Evolutionary conservation across 2,113 vertebrate species (phyloP).

Genomic region (Trogon melanurus): DNA sequence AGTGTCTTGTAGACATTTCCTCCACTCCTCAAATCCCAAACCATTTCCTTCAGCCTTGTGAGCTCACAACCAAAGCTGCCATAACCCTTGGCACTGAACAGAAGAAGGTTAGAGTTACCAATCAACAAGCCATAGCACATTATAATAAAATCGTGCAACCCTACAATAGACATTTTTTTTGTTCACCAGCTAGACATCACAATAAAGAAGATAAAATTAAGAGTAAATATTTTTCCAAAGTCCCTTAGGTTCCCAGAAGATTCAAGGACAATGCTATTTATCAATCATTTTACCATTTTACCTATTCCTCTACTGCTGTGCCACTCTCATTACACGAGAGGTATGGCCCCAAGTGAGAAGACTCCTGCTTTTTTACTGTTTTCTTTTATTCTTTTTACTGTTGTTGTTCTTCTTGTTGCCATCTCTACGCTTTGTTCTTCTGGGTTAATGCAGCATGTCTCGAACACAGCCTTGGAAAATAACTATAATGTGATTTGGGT

Average conservation of each 20-base stretch:
- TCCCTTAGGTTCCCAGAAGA: background rate
- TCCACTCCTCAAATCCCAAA: background rate
- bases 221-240: background rate
- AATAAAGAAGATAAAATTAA: background rate
- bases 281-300: background rate
- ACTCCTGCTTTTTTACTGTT: background rate
- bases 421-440: conserved; percentile 30
- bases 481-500: conserved; percentile 68
- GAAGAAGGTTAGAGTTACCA: background rate
- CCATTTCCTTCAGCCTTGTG: background rate
- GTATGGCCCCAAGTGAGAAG: background rate
- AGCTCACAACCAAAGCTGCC: background rate
- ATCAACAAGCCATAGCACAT: background rate
- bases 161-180: background rate
- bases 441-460: conserved; percentile 47
- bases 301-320: background rate
- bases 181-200: background rate
- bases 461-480: conserved; percentile 52
- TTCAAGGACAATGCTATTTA: background rate
- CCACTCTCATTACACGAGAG: background rate
- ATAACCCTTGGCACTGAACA: background rate
- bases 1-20: background rate
- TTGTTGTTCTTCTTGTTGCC: background rate
- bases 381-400: background rate
- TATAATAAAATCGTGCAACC: background rate